phyloP scores from a whole-genome alignment of 2,797 vertebrate genomes.

The Scleropages formosus region DNA sequence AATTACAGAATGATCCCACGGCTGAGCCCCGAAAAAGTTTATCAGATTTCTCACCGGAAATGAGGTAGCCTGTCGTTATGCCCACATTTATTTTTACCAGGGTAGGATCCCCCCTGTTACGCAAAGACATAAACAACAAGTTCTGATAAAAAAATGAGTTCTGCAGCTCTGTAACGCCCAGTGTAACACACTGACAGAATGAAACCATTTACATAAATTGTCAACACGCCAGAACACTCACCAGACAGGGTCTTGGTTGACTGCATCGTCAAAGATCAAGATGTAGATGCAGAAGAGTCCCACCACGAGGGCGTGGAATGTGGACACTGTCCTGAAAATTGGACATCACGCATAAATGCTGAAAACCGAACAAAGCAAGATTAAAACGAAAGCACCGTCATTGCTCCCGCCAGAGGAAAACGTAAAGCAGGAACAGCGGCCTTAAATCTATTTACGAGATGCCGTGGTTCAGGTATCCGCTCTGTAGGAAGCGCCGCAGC shows the following conservation, averaged over 20 bases:
- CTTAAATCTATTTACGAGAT: too few relatives aligned
- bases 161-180: slow-evolving; percentile 23
- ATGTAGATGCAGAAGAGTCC: slow-evolving; percentile 87
- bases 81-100: slow-evolving; percentile 89
- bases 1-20: background rate
- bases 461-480: too few relatives aligned
- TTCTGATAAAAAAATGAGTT: slow-evolving; percentile 38
- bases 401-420: too few relatives aligned
- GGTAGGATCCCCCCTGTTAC: slow-evolving; percentile 86
- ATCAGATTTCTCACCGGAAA: slow-evolving; percentile 82
- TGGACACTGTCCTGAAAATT: slow-evolving; percentile 85
- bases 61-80: slow-evolving; percentile 97
- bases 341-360: background rate
- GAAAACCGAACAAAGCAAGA: background rate
- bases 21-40: background rate
- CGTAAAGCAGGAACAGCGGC: too few relatives aligned
- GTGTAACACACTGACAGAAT: background rate
- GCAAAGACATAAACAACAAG: background rate
- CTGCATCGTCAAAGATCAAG: slow-evolving; percentile 82
- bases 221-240: slow-evolving; percentile 63
- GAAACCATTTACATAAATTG: too few relatives aligned
- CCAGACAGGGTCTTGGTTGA: slow-evolving; percentile 89
- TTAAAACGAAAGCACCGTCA: too few relatives aligned
- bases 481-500: too few relatives aligned
- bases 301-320: slow-evolving; percentile 89